phyloP scores from a whole-genome alignment of 1,140 invertebrate genomes.

The Bombus terrestris region DNA sequence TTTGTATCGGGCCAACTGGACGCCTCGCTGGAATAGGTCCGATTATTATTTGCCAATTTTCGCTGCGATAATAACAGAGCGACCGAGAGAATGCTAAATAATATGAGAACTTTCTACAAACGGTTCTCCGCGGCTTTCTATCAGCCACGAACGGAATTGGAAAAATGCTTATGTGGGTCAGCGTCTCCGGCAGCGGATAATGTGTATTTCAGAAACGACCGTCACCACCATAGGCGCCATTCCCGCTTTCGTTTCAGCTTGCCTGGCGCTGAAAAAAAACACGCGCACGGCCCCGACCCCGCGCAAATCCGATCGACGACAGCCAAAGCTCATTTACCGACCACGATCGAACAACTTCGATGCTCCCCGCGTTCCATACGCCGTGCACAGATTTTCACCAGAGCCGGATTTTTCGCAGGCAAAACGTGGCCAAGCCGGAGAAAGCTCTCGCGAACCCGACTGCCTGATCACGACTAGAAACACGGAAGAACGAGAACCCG shows the following conservation, averaged over 20 bases:
- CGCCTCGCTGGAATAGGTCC: constrained; percentile 52
- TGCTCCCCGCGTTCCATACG: neutral
- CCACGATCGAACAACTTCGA: neutral
- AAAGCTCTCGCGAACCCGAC: constrained; percentile 52
- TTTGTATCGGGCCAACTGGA: too few species aligned
- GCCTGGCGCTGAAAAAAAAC: constrained; percentile 12
- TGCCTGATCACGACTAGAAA: constrained; percentile 64
- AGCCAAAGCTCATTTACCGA: neutral
- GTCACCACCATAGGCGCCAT: constrained; percentile 16
- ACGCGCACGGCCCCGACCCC: neutral
- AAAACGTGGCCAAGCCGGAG: constrained; percentile 54
- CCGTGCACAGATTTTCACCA: constrained; percentile 53
- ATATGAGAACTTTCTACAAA: constrained; percentile 80
- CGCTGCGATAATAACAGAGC: constrained; percentile 68
- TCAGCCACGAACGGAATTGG: constrained; percentile 74
- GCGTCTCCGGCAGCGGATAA: constrained; percentile 68
- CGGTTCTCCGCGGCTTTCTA: constrained; percentile 76
- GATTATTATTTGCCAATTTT: constrained; percentile 80
- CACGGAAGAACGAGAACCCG: constrained; percentile 49
- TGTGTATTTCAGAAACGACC: constrained; percentile 74
- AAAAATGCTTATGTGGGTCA: constrained; percentile 80
- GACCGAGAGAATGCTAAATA: constrained; percentile 77
- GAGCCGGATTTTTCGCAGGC: constrained; percentile 55
- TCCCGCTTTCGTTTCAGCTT: constrained; percentile 69
- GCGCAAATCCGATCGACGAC: constrained; percentile 43